These are phyloP conservation scores for Meriones psammophilus DNA, from an alignment of 2,797 vertebrate genomes.

Conservation along the genomic window DNA sequence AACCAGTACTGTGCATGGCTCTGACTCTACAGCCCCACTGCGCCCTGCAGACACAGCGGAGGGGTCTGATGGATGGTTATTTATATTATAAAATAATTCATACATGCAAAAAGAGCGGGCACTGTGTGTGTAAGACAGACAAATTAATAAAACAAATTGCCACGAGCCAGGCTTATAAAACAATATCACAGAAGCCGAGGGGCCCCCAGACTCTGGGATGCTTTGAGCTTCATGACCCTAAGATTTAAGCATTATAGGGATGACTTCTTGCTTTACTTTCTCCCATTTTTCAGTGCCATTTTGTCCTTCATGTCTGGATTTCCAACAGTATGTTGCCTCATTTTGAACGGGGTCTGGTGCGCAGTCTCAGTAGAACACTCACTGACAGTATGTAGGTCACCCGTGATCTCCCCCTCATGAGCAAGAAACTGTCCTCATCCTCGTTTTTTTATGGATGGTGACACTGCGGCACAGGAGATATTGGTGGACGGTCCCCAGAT, in stretches of 20 bases:
- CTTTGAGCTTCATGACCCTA: not conserved
- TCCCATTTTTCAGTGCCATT: not conserved
- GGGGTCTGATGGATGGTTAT: not conserved
- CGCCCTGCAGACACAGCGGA: not conserved
- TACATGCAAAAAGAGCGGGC: not conserved
- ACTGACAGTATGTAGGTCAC: not conserved
- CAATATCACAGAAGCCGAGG: not conserved
- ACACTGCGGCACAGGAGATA: not conserved
- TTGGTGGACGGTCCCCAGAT: not conserved
- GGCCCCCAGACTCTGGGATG: not conserved
- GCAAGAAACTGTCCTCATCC: not conserved
- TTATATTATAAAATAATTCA: slow-evolving; percentile 53
- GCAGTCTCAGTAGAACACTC: not conserved
- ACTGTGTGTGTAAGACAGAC: not conserved
- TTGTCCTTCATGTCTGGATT: not conserved
- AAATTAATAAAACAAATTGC: slow-evolving; percentile 51
- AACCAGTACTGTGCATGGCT: not conserved
- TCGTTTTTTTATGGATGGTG: not conserved
- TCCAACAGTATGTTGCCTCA: not conserved
- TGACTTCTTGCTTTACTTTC: not conserved
- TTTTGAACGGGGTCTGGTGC: not conserved
- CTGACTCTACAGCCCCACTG: not conserved
- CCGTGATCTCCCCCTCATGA: accelerated
- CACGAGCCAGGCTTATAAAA: not conserved
- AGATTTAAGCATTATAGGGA: not conserved